A percentile compares a stretch with the other conserved stretches of the same genome.
These are phyloP conservation scores for Drosophila nigrodunni DNA, from an alignment of 1,140 invertebrate species.

Conservation along the genomic window DNA sequence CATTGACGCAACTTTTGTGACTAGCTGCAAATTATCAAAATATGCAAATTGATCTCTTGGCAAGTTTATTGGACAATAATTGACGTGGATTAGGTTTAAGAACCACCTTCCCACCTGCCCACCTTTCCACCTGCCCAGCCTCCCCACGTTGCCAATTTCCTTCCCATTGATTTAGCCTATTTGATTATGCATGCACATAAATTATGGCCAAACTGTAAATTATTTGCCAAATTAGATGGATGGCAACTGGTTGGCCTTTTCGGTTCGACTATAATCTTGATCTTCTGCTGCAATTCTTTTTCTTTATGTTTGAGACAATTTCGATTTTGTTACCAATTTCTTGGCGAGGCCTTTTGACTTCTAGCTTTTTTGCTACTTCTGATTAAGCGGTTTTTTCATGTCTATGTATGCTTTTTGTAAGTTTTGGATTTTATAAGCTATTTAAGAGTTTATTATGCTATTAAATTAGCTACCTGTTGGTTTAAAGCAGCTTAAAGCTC, in stretches of 20 bases:
- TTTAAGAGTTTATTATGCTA: slow-evolving; percentile 33
- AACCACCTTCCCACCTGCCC: slow-evolving; percentile 15
- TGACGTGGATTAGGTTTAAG: slow-evolving; percentile 49
- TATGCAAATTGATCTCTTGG: slow-evolving; percentile 58
- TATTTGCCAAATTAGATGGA: slow-evolving; percentile 56
- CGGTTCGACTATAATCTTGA: slow-evolving; percentile 9
- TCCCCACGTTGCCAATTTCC: background rate
- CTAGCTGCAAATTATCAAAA: slow-evolving; percentile 66
- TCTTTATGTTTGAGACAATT: slow-evolving; percentile 1
- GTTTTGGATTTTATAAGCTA: slow-evolving; percentile 16
- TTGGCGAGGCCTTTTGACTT: slow-evolving; percentile 26
- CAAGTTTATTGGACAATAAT: slow-evolving; percentile 49
- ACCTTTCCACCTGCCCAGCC: background rate
- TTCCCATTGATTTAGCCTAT: slow-evolving; percentile 14
- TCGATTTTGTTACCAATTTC: slow-evolving; percentile 26
- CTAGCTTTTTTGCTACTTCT: background rate
- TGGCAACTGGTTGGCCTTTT: slow-evolving; percentile 58
- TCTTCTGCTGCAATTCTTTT: slow-evolving; percentile 14
- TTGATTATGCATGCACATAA: slow-evolving; percentile 73
- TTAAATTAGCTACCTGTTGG: slow-evolving; percentile 14
- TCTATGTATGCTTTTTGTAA: slow-evolving; percentile 1
- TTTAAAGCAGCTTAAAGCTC: slow-evolving; percentile 3
- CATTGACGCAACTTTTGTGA: slow-evolving; percentile 39
- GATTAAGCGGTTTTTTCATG: too few species aligned
- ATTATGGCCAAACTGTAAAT: slow-evolving; percentile 69